These are phyloP conservation scores for Cephus pulcher DNA, from an alignment of 2,888 invertebrate genomes.

Conservation along the genomic window DNA sequence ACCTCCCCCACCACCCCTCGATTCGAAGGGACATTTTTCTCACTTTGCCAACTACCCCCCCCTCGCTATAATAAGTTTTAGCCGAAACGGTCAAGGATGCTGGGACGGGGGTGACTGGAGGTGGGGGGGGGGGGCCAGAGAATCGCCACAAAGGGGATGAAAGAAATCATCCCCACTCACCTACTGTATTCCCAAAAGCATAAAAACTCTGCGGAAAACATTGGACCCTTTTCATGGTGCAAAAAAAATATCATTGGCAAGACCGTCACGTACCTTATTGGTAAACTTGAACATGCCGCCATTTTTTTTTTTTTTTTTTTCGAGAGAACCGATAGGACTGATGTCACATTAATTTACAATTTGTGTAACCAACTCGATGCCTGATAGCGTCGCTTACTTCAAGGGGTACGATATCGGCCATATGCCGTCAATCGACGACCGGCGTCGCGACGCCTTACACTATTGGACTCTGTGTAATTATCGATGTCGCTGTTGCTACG, in stretches of 20 bases:
- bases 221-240: neutral
- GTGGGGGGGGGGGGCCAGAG: neutral
- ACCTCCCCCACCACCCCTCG: neutral
- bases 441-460: conserved; percentile 8
- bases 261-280: conserved; percentile 47
- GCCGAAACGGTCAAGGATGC: neutral
- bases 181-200: neutral
- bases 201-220: neutral
- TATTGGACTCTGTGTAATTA: neutral
- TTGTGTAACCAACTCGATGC: conserved; percentile 23
- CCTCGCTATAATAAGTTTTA: neutral
- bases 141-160: neutral
- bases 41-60: neutral
- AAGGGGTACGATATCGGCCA: conserved; percentile 39
- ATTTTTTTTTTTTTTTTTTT: neutral
- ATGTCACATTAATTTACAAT: conserved; percentile 56
- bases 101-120: neutral
- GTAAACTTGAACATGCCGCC: conserved; percentile 42
- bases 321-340: conserved; percentile 11
- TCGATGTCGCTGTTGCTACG: neutral
- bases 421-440: conserved; percentile 36
- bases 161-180: neutral
- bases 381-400: neutral
- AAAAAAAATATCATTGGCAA: conserved; percentile 22
- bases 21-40: neutral